These are phyloP conservation scores for Pseudopodoces humilis DNA, from an alignment of 2,113 vertebrate species.

Conservation along the genomic window DNA sequence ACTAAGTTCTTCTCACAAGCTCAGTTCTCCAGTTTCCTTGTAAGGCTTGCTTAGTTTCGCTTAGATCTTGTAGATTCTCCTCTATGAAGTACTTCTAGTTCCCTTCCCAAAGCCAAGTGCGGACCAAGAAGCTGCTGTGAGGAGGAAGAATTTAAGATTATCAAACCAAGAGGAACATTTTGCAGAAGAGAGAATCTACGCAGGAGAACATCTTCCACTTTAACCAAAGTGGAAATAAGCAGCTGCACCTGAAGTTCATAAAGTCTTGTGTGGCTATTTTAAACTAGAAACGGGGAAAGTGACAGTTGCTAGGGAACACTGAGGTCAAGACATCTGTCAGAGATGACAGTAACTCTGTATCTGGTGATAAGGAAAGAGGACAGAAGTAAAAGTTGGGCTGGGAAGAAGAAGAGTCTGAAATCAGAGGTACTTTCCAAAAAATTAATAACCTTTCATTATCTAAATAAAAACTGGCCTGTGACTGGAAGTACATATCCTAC, in stretches of 20 bases:
- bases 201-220: conserved; percentile 53
- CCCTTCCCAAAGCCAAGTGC: background rate
- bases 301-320: conserved; percentile 31
- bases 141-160: conserved; percentile 40
- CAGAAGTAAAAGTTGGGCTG: conserved; percentile 44
- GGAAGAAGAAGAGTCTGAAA: conserved; percentile 52
- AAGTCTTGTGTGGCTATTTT: conserved; percentile 28
- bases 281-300: conserved; percentile 27
- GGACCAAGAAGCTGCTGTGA: background rate
- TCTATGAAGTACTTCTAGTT: conserved; percentile 3
- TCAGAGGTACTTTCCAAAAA: conserved; percentile 65
- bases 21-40: background rate
- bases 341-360: conserved; percentile 55
- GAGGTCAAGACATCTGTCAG: conserved; percentile 53
- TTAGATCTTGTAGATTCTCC: background rate
- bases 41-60: background rate
- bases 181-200: background rate
- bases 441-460: conserved; percentile 37
- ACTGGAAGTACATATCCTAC: background rate
- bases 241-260: conserved; percentile 26
- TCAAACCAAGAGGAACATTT: conserved; percentile 51
- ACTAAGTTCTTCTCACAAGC: background rate
- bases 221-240: conserved; percentile 35
- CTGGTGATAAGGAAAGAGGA: conserved; percentile 49
- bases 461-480: conserved; percentile 35